Base-by-base conservation (phyloP, 2,888 invertebrate species). In the Agrypnus murinus region DNA sequence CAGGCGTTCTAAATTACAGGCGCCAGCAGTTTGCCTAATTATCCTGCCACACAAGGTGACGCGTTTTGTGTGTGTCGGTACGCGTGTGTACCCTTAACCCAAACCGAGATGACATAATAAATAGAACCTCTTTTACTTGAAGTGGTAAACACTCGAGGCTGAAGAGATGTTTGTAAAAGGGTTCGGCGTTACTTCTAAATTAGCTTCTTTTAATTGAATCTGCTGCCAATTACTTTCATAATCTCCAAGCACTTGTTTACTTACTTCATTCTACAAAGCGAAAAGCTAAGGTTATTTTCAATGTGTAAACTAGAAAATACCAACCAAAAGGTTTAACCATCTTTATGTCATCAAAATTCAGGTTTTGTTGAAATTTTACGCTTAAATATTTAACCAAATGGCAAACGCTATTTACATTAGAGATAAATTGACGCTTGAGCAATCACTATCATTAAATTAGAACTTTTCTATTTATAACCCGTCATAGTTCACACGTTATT, bases 1-100 rank as follows among this genome's bases (percentile, higher is more conserved):
- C 15, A 34, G 31, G 45, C 65, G 45, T 53, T 53, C 53, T 53
- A 57, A 65, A 57, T 46, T 43, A 65, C 65, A 58, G 58, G 65
- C 38, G 40, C 31, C 64, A 34, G 34, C 45, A 55, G 57, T 34
- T 65, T 65, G 34, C 57, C 31, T 50, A 64, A 64, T 64, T 64
- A 53, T 45, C 53, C 43, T 34, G 19, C 25, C 50, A 25, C 25
- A 40, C 38, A 43, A 58, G 58, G 58, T 58, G 43, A 19, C 55
- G 19, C 58, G 43, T 57, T 57, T 17, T 57, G 50, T 43, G 58
- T 43, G 43, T 25, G 5, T 25, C 2, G 3, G 25, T 25, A 25
- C 25, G 25, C 25, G 50, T 43, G 58, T 43, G 43, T 36, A 38
- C 17, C 10, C n/a, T 32, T n/a, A 57, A 31, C 15, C 36, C 10